Percentiles rank a stretch among this genome's conserved stretches.
Conservation (phyloP, 2,113 vertebrate genomes). For the Azemiops feae region DNA sequence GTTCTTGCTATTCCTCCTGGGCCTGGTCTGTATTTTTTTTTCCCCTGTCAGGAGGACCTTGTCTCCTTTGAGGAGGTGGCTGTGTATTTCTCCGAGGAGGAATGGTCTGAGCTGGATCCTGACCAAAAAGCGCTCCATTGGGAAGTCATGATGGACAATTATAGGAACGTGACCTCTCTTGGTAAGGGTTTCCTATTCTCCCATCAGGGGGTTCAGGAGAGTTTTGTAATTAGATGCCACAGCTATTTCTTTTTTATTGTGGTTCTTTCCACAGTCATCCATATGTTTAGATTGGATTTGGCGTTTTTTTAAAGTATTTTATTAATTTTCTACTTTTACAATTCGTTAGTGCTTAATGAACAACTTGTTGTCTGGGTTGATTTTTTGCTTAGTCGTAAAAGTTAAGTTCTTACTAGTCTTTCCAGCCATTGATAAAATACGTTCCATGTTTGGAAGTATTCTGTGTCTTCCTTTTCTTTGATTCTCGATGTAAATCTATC, state of each 20-base stretch:
- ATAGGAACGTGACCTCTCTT: background rate
- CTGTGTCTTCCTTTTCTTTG: too few relatives aligned
- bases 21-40: background rate
- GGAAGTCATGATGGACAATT: background rate
- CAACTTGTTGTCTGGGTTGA: too few relatives aligned
- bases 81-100: background rate
- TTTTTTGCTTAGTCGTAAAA: too few relatives aligned
- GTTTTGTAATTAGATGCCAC: background rate
- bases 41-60: background rate
- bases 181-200: background rate
- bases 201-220: background rate
- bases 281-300: too few relatives aligned
- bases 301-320: too few relatives aligned
- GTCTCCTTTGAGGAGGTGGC: background rate
- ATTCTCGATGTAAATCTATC: too few relatives aligned
- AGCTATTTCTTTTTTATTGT: background rate
- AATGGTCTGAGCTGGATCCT: background rate
- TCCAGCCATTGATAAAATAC: too few relatives aligned
- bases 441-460: too few relatives aligned
- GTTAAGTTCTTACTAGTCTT: too few relatives aligned
- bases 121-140: background rate
- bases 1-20: background rate
- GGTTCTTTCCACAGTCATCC: background rate
- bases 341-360: too few relatives aligned
- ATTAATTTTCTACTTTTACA: too few relatives aligned